Percentiles rank a stretch among this genome's conserved stretches.
These are phyloP conservation scores for Asarcornis scutulata DNA, from an alignment of 2,113 vertebrate genomes.

Conservation along the genomic window DNA sequence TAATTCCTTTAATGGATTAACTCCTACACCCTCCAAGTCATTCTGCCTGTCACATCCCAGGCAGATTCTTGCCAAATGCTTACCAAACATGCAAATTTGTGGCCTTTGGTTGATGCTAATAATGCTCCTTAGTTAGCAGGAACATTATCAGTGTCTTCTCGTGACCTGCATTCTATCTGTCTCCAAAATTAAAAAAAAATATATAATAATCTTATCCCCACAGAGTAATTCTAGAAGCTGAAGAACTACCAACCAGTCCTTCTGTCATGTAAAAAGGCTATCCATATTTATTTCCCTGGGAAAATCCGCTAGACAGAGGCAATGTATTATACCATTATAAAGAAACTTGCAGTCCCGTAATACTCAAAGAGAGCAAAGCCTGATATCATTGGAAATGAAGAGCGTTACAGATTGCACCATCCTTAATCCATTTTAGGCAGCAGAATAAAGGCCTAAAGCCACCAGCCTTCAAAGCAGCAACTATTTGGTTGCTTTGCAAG, in stretches of 20 bases:
- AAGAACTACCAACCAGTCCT: not conserved
- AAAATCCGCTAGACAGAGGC: not conserved
- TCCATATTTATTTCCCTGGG: not conserved
- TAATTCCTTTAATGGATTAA: conserved; percentile 58
- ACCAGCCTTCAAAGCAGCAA: not conserved
- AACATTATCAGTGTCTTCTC: not conserved
- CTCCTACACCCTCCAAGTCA: conserved; percentile 4
- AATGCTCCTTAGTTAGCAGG: not conserved
- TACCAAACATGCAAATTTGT: not conserved
- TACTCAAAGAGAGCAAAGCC: not conserved
- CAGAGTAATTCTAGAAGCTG: not conserved
- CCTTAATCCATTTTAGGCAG: not conserved
- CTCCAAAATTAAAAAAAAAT: not conserved
- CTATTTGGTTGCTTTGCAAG: not conserved
- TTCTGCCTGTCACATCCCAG: conserved; percentile 1
- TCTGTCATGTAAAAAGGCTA: not conserved
- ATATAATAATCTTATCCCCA: not conserved
- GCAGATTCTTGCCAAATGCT: not conserved
- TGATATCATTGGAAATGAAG: not conserved
- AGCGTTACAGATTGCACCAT: not conserved
- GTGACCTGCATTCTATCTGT: not conserved
- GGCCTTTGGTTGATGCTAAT: not conserved
- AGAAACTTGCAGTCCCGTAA: not conserved
- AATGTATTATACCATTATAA: not conserved
- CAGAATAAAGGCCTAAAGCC: not conserved